A percentile compares a stretch with the other conserved stretches of the same genome.
Evolutionary conservation across 2,797 vertebrate genomes (phyloP).

Genomic region (Urocyon cinereoargenteus): DNA sequence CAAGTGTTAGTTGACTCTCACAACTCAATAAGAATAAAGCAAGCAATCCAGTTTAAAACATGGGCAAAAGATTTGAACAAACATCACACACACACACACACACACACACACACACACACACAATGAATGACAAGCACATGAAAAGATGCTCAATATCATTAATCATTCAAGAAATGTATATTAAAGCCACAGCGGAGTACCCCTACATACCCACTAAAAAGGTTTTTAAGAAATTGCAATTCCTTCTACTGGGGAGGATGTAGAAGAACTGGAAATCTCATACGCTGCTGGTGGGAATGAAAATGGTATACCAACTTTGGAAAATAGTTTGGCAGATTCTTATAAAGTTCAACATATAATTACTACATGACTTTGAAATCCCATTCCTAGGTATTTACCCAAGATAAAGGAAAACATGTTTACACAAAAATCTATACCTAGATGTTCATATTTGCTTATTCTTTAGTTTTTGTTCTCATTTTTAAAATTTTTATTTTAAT

Average conservation of each 20-base stretch:
- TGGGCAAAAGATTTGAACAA: neutral
- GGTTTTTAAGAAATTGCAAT: neutral
- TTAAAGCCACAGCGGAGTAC: slow-evolving; percentile 39
- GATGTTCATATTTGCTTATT: slow-evolving; percentile 43
- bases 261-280: slow-evolving; percentile 51
- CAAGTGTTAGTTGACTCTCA: slow-evolving; percentile 34
- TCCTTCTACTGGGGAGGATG: neutral
- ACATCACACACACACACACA: neutral
- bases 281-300: neutral
- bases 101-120: neutral
- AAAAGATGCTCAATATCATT: slow-evolving; percentile 45
- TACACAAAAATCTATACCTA: slow-evolving; percentile 41
- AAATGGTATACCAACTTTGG: neutral
- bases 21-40: slow-evolving; percentile 46
- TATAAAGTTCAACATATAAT: slow-evolving; percentile 4
- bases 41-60: slow-evolving; percentile 61
- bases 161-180: slow-evolving; percentile 50
- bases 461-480: neutral
- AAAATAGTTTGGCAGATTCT: slow-evolving; percentile 31
- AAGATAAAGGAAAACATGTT: slow-evolving; percentile 30
- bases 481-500: neutral
- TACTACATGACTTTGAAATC: neutral
- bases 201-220: neutral
- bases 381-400: slow-evolving; percentile 27
- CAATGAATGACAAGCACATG: neutral